phyloP scores from a whole-genome alignment of 2,888 invertebrate species.

The Leptopilina drosophilae region DNA sequence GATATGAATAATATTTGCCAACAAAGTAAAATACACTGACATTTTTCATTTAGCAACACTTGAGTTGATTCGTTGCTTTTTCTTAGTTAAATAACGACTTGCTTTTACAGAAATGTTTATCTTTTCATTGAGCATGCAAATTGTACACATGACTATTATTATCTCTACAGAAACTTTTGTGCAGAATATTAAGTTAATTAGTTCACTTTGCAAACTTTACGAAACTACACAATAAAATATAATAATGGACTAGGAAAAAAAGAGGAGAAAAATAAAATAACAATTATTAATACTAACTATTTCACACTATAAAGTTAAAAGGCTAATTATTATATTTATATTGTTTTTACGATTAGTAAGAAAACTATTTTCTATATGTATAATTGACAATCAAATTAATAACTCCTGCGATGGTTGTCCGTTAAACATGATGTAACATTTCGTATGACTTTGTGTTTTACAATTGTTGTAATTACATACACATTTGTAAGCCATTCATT shows the following conservation, averaged over 20 bases:
- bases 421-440: constrained; percentile 11
- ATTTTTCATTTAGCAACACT: constrained; percentile 15
- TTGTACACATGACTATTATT: neutral
- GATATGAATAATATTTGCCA: neutral
- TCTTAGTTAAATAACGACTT: neutral
- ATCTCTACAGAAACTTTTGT: neutral
- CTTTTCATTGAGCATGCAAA: neutral
- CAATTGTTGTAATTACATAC: constrained; percentile 12
- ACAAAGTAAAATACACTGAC: neutral
- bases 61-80: neutral
- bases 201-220: neutral
- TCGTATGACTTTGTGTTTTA: constrained; percentile 16
- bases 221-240: neutral
- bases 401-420: neutral
- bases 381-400: too few relatives aligned
- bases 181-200: neutral
- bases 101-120: constrained; percentile 21
- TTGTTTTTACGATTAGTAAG: too few relatives aligned
- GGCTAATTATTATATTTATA: too few relatives aligned
- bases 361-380: too few relatives aligned
- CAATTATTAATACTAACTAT: too few relatives aligned
- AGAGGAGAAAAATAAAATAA: too few relatives aligned
- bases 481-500: constrained; percentile 25
- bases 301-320: too few relatives aligned
- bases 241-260: too few relatives aligned